phyloP scores from a whole-genome alignment of 2,797 vertebrate genomes.

The Sebastiscus albofasciatus region DNA sequence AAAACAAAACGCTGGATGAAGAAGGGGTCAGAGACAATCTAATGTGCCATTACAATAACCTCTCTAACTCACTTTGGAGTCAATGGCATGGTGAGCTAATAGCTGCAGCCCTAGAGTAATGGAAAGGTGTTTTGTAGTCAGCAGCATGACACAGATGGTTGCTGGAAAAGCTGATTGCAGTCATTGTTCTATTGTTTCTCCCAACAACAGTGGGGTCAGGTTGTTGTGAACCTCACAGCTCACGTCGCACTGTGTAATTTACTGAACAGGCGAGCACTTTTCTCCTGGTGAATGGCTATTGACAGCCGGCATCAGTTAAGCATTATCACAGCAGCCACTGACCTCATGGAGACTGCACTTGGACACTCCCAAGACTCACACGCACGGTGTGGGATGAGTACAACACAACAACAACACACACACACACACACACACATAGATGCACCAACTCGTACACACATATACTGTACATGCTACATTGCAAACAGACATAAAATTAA shows the following conservation, averaged over 20 bases:
- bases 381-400: slow-evolving; percentile 15
- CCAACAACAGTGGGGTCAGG: slow-evolving; percentile 78
- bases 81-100: slow-evolving; percentile 77
- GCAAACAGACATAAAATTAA: neutral
- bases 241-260: slow-evolving; percentile 79
- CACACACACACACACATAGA: slow-evolving; percentile 2
- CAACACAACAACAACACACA: neutral
- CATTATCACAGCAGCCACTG: slow-evolving; percentile 77
- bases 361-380: slow-evolving; percentile 51
- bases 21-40: slow-evolving; percentile 70
- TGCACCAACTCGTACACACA: neutral
- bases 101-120: slow-evolving; percentile 68
- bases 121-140: slow-evolving; percentile 77
- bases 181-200: slow-evolving; percentile 83
- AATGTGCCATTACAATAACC: slow-evolving; percentile 78
- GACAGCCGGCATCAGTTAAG: slow-evolving; percentile 76
- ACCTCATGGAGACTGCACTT: slow-evolving; percentile 60
- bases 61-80: slow-evolving; percentile 72
- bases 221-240: slow-evolving; percentile 73
- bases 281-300: slow-evolving; percentile 80
- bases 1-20: slow-evolving; percentile 55
- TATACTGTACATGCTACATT: neutral
- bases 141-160: slow-evolving; percentile 74
- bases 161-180: slow-evolving; percentile 79
- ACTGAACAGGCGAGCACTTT: slow-evolving; percentile 80